These are phyloP conservation scores for Hucho hucho DNA, from an alignment of 2,113 vertebrate genomes.

Conservation along the genomic window DNA sequence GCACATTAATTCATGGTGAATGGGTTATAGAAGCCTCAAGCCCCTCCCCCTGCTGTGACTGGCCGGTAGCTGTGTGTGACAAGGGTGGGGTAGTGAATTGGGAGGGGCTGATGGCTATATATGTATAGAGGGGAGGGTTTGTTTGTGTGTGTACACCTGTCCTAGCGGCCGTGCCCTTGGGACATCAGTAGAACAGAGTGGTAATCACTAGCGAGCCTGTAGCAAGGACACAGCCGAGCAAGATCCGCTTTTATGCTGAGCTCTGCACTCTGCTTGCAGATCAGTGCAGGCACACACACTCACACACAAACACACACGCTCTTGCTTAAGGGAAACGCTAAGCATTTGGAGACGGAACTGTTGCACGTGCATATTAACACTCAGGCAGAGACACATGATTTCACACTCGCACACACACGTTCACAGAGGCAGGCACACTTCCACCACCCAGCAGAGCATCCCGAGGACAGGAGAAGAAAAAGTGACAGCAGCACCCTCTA, in stretches of 20 bases:
- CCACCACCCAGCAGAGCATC: constrained; percentile 42
- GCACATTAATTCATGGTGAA: constrained; percentile 23
- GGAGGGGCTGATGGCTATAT: constrained; percentile 9
- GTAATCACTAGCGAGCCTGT: constrained; percentile 59
- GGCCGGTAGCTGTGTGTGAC: neutral
- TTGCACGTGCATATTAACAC: constrained; percentile 50
- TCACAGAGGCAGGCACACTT: constrained; percentile 23
- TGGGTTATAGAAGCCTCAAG: constrained; percentile 28
- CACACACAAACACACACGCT: constrained; percentile 17
- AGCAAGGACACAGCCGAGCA: constrained; percentile 48
- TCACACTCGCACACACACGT: neutral
- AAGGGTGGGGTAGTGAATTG: neutral
- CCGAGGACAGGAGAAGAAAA: constrained; percentile 31
- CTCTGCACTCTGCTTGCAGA: constrained; percentile 63
- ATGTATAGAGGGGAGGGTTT: constrained; percentile 1
- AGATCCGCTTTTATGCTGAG: constrained; percentile 73
- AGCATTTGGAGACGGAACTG: constrained; percentile 47
- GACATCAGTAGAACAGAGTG: constrained; percentile 24
- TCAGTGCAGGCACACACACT: constrained; percentile 26
- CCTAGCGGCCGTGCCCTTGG: constrained; percentile 44
- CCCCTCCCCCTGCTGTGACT: constrained; percentile 31
- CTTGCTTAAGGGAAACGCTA: constrained; percentile 43
- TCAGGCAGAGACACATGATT: constrained; percentile 27
- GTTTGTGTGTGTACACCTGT: constrained; percentile 35
- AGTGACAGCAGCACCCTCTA: constrained; percentile 29